Percentiles rank a stretch among this genome's conserved stretches.
phyloP scores from a whole-genome alignment of 2,797 vertebrate genomes.

The Peromyscus attwateri region DNA sequence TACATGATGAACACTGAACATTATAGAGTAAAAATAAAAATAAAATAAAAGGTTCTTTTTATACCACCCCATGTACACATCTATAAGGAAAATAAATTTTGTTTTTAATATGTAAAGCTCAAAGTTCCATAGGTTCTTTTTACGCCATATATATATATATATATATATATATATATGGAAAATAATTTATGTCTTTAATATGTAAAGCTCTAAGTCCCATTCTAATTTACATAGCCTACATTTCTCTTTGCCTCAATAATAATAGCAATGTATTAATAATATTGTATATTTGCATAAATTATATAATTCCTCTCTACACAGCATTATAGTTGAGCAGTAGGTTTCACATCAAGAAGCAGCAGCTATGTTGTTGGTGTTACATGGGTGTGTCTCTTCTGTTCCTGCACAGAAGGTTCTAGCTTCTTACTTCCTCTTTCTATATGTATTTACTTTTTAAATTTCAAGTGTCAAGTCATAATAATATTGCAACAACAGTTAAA shows the following conservation, averaged over 20 bases:
- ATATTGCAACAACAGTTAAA: neutral
- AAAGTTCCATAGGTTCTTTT: neutral
- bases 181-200: slow-evolving; percentile 30
- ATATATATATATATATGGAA: too few species aligned
- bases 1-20: neutral
- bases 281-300: slow-evolving; percentile 29
- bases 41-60: neutral
- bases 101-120: neutral
- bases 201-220: neutral
- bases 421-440: slow-evolving; percentile 23
- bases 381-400: neutral
- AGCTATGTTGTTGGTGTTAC: slow-evolving; percentile 22
- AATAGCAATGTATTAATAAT: neutral
- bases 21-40: slow-evolving; percentile 9
- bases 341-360: neutral
- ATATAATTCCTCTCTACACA: neutral
- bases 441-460: neutral
- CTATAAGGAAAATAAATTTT: neutral
- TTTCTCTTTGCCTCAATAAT: slow-evolving; percentile 38
- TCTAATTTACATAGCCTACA: slow-evolving; percentile 34
- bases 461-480: neutral
- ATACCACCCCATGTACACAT: neutral
- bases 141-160: neutral
- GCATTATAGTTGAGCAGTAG: neutral
- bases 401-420: neutral